Evolutionary conservation across 2,113 vertebrate species (phyloP).

Genomic region (Calonectris borealis): DNA sequence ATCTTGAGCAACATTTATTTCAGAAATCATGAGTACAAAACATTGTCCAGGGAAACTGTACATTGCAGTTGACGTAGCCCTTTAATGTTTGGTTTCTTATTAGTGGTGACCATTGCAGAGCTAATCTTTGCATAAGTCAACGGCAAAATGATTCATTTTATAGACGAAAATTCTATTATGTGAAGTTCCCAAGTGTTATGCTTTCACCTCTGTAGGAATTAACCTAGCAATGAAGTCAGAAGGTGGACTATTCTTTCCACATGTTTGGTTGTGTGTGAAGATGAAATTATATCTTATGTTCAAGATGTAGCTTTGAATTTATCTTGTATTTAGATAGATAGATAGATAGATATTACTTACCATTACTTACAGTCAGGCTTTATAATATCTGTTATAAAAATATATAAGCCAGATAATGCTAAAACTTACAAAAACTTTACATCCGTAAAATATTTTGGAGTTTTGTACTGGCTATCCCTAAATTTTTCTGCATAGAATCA

Average conservation of each 20-base stretch:
- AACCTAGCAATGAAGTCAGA: neutral
- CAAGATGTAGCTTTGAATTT: neutral
- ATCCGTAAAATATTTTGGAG: neutral
- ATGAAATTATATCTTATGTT: neutral
- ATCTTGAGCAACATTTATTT: neutral
- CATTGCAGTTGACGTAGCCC: neutral
- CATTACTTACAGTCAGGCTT: neutral
- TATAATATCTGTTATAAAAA: neutral
- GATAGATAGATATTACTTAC: neutral
- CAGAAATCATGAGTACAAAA: neutral
- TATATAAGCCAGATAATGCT: neutral
- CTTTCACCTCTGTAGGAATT: neutral
- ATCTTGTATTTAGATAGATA: neutral
- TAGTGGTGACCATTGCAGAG: neutral
- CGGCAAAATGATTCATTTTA: neutral
- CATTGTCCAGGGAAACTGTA: neutral
- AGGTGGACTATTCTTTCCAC: neutral
- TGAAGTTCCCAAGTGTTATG: neutral
- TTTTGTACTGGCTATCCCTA: neutral
- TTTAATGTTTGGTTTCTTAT: neutral
- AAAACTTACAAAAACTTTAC: neutral
- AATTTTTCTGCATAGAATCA: neutral
- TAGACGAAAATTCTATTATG: neutral
- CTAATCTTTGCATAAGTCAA: neutral
- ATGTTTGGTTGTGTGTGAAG: neutral